Evolutionary conservation across 2,113 vertebrate genomes (phyloP), one percentile per base, ranked within the genome.

Genomic region (Labeo rohita): DNA sequence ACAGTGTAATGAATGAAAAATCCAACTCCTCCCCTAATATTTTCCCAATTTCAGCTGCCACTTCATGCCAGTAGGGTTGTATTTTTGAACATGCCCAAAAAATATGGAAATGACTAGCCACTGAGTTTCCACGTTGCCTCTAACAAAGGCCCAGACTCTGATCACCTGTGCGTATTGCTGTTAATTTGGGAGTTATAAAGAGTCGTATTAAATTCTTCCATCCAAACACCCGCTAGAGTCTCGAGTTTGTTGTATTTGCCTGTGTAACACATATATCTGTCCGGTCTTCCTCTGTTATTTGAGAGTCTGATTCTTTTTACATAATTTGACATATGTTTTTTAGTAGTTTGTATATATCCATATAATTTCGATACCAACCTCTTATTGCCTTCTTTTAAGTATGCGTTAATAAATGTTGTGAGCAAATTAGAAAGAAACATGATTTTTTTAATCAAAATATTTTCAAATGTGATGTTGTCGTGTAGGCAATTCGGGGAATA

Each of bases 351-450:
- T 54, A 28, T 28, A 28, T 28, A 28, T 28, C 28, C 28, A 28
- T 28, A 28, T 28, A 28, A 28, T 28, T 28, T 28, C 28, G 28
- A 28, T 28, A 28, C 28, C 28, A 28, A 28, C 28, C 28, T 28
- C 28, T 28, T 28, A 28, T 28, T 28, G 28, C 2, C 28, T 28
- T 28, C 28, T 28, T 73, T 39, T 6, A 3, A 11, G 43, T 21
- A 70, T 72, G 68, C 36, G 18, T 72, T 72, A 68, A 43, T 72
- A 68, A 74, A 23, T 74, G 72, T 43, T 52, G 50, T 52, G 13
- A 52, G 13, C 49, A 50, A 4, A 12, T 50, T 50, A 9, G 8
- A 12, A 39, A 39, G 39, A 39, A 39, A 39, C 39, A 39, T 39
- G 39, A 39, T 39, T 39, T 4, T 28, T 39, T 39, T 39, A 39